These are phyloP conservation scores for Melanotaenia pygmaea DNA, from an alignment of 2,797 vertebrate genomes.

Conservation along the genomic window DNA sequence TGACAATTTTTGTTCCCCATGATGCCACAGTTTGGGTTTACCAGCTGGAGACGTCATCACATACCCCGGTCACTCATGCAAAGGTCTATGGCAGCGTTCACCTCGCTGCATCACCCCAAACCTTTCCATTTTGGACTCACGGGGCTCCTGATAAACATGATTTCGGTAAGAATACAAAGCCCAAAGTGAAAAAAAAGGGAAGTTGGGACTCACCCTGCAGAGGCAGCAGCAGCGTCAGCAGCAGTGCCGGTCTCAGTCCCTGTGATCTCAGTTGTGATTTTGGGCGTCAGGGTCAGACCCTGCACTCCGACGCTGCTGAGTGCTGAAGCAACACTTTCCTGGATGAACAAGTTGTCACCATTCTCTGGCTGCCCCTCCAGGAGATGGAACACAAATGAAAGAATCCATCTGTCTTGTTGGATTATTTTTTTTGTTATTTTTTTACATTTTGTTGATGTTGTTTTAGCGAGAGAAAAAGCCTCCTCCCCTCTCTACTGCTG, in stretches of 20 bases:
- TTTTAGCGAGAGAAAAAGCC: constrained; percentile 13
- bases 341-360: constrained; percentile 53
- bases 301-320: constrained; percentile 27
- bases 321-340: constrained; percentile 48
- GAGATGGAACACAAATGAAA: constrained; percentile 2
- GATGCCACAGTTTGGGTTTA: constrained; percentile 14
- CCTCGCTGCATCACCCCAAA: constrained; percentile 27
- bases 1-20: neutral
- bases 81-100: constrained; percentile 26
- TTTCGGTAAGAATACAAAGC: neutral
- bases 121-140: constrained; percentile 20
- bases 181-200: neutral
- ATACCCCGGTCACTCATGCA: constrained; percentile 18
- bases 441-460: constrained; percentile 26
- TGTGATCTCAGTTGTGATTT: neutral
- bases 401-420: constrained; percentile 28
- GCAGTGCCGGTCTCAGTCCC: neutral
- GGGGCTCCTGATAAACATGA: neutral
- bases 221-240: neutral
- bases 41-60: constrained; percentile 31
- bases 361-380: constrained; percentile 19
- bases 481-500: constrained; percentile 30
- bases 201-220: constrained; percentile 59
- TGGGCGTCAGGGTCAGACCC: constrained; percentile 32
- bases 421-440: neutral